Evolutionary conservation across 2,797 vertebrate species (phyloP).

Genomic region (Pseudomugil gertrudae): DNA sequence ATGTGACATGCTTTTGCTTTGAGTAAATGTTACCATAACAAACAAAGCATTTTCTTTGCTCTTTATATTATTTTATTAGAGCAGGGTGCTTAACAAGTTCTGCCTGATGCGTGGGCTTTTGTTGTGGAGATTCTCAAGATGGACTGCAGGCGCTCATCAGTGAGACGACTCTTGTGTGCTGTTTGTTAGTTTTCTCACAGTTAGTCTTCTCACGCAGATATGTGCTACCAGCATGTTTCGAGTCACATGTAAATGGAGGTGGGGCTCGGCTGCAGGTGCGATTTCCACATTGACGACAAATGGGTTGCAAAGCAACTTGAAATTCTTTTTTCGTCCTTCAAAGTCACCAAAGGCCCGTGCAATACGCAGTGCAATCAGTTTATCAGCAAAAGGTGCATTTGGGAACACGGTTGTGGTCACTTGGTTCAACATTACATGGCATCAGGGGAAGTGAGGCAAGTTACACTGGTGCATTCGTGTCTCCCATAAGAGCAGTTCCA

Average conservation of each 20-base stretch:
- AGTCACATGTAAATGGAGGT: slow-evolving; percentile 12
- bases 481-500: no score
- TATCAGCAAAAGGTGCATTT: no score
- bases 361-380: no score
- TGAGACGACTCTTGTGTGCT: slow-evolving; percentile 17
- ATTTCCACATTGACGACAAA: slow-evolving; percentile 15
- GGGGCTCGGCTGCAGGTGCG: slow-evolving; percentile 10
- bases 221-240: not conserved
- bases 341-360: not conserved
- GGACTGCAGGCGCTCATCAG: slow-evolving; percentile 23
- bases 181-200: slow-evolving; percentile 24
- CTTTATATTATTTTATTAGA: not conserved
- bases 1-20: no score
- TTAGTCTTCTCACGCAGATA: not conserved
- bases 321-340: slow-evolving; percentile 4
- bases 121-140: slow-evolving; percentile 17
- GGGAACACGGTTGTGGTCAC: no score
- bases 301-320: slow-evolving; percentile 2
- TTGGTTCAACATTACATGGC: no score
- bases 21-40: no score
- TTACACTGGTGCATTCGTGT: no score
- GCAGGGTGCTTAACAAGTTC: slow-evolving; percentile 1
- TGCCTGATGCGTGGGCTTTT: slow-evolving; percentile 3
- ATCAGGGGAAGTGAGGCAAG: no score
- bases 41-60: not conserved